phyloP scores from a whole-genome alignment of 2,888 invertebrate species.

The Bombyx huttoni region DNA sequence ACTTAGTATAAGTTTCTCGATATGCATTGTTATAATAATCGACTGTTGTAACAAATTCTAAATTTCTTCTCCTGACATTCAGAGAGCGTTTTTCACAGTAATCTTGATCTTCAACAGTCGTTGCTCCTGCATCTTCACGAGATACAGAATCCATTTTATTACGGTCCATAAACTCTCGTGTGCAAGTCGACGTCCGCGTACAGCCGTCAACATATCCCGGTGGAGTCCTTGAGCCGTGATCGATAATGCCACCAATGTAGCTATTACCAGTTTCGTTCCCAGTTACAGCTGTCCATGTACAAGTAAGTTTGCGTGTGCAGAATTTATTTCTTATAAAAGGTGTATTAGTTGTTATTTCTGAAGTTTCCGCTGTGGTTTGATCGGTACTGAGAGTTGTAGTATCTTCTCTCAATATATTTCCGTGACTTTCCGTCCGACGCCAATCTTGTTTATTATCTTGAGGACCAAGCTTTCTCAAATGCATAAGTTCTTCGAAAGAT shows the following conservation, averaged over 20 bases:
- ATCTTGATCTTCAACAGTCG: conserved; percentile 35
- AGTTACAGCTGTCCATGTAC: conserved; percentile 51
- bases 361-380: conserved; percentile 6
- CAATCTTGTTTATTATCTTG: conserved; percentile 19
- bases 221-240: conserved; percentile 40
- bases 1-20: neutral
- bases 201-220: conserved; percentile 58
- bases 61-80: conserved; percentile 31
- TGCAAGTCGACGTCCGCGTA: conserved; percentile 57
- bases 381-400: conserved; percentile 1
- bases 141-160: conserved; percentile 34
- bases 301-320: conserved; percentile 55
- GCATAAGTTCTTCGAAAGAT: conserved; percentile 61
- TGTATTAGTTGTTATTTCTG: conserved; percentile 35
- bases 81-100: conserved; percentile 54
- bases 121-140: conserved; percentile 5
- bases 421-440: conserved; percentile 17
- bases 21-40: neutral
- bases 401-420: conserved; percentile 5
- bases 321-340: conserved; percentile 37
- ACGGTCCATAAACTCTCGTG: conserved; percentile 44
- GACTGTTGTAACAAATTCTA: conserved; percentile 7
- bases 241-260: conserved; percentile 10
- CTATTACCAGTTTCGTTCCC: conserved; percentile 22
- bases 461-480: conserved; percentile 40